These are phyloP conservation scores for Petrocephalus zakoni DNA, from an alignment of 2,113 vertebrate genomes.

Conservation along the genomic window DNA sequence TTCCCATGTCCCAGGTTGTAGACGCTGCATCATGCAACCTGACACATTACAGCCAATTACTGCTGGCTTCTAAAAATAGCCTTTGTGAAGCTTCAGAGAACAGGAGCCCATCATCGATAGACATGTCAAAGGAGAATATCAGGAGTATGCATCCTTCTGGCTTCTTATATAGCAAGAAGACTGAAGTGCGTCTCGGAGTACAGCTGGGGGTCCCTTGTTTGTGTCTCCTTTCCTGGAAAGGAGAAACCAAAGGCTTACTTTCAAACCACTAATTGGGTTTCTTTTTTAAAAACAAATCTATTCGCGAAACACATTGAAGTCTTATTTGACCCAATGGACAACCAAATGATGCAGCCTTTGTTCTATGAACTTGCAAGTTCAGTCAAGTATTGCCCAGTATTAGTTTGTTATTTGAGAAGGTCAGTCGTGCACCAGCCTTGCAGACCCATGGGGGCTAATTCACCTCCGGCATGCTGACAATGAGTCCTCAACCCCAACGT, in stretches of 20 bases:
- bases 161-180: slow-evolving; percentile 5
- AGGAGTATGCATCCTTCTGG: not conserved
- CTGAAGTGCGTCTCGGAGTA: slow-evolving; percentile 13
- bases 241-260: not conserved
- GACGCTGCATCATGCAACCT: not conserved
- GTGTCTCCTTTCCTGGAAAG: slow-evolving; percentile 7
- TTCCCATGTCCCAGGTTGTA: not conserved
- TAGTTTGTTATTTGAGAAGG: not conserved
- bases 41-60: not conserved
- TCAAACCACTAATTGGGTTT: not conserved
- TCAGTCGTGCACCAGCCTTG: not conserved
- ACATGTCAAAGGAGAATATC: not conserved
- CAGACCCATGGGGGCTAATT: not conserved
- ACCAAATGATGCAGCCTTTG: not conserved
- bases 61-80: not conserved
- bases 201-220: slow-evolving; percentile 6
- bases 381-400: not conserved
- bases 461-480: not conserved
- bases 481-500: not conserved
- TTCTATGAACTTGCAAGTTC: not conserved
- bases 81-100: not conserved
- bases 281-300: not conserved
- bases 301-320: not conserved
- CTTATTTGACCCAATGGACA: not conserved
- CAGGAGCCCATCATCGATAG: not conserved